These are phyloP conservation scores for Bolborhynchus lineola DNA, from an alignment of 2,113 vertebrate species.

Conservation along the genomic window DNA sequence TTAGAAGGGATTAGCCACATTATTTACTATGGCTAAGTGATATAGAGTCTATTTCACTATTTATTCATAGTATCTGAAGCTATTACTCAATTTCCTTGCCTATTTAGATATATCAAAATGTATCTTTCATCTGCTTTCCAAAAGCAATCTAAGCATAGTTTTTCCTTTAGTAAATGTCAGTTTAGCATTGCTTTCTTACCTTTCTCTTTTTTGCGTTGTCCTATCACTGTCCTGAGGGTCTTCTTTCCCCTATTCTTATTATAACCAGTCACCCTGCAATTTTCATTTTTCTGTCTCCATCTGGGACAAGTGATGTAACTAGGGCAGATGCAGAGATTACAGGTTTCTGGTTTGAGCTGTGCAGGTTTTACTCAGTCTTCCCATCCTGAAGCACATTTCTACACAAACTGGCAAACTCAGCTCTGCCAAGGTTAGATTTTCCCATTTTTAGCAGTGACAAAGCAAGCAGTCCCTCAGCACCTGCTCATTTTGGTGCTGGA, in stretches of 20 bases:
- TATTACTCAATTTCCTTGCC: neutral
- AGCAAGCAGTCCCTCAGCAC: neutral
- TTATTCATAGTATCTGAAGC: neutral
- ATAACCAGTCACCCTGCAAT: neutral
- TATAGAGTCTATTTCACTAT: neutral
- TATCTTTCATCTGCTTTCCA: conserved; percentile 11
- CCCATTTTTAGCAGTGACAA: neutral
- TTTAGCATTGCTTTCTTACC: neutral
- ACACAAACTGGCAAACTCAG: neutral
- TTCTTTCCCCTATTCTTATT: rapidly evolving
- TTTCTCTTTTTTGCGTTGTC: neutral
- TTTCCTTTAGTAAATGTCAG: neutral
- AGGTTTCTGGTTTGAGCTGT: neutral
- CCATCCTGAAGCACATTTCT: neutral
- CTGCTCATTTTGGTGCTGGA: neutral
- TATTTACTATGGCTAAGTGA: neutral
- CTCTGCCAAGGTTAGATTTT: neutral
- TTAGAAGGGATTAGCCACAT: neutral
- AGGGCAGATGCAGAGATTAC: rapidly evolving
- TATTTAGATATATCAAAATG: conserved; percentile 8
- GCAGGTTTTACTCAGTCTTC: neutral
- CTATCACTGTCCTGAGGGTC: neutral
- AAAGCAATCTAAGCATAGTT: neutral
- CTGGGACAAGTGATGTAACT: neutral
- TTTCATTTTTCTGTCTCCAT: neutral